Evolutionary conservation across 2,797 vertebrate genomes (phyloP).

Genomic region (Microctenopoma steveboyesi): DNA sequence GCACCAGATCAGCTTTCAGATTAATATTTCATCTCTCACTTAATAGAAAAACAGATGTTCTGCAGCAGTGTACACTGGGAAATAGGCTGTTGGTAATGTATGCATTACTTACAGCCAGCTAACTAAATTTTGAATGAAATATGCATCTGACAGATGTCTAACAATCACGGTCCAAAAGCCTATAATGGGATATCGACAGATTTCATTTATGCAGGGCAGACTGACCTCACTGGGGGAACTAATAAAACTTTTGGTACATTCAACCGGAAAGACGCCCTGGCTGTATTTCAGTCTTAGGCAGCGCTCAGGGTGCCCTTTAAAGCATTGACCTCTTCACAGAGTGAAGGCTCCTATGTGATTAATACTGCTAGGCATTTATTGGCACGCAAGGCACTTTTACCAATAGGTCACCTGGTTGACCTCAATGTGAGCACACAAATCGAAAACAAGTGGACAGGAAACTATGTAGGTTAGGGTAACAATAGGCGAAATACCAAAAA

Average conservation of each 20-base stretch:
- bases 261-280: conserved; percentile 74
- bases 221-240: conserved; percentile 75
- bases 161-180: conserved; percentile 74
- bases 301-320: conserved; percentile 79
- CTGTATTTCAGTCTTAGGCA: conserved; percentile 74
- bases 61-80: conserved; percentile 67
- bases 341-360: conserved; percentile 79
- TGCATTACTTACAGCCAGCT: conserved; percentile 75
- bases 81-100: conserved; percentile 70
- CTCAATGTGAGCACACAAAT: conserved; percentile 61
- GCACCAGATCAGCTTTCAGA: conserved; percentile 67
- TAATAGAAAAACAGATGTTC: conserved; percentile 82
- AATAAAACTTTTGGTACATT: conserved; percentile 81
- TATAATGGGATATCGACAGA: conserved; percentile 80
- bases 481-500: conserved; percentile 61
- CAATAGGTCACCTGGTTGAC: conserved; percentile 83
- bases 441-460: conserved; percentile 74
- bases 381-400: conserved; percentile 81
- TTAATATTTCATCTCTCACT: conserved; percentile 78
- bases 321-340: conserved; percentile 77
- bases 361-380: conserved; percentile 81
- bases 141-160: conserved; percentile 77
- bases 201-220: conserved; percentile 75
- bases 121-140: conserved; percentile 81
- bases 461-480: conserved; percentile 64